These are phyloP conservation scores for Pilophorus perplexus DNA, from an alignment of 2,888 invertebrate genomes.

Conservation along the genomic window DNA sequence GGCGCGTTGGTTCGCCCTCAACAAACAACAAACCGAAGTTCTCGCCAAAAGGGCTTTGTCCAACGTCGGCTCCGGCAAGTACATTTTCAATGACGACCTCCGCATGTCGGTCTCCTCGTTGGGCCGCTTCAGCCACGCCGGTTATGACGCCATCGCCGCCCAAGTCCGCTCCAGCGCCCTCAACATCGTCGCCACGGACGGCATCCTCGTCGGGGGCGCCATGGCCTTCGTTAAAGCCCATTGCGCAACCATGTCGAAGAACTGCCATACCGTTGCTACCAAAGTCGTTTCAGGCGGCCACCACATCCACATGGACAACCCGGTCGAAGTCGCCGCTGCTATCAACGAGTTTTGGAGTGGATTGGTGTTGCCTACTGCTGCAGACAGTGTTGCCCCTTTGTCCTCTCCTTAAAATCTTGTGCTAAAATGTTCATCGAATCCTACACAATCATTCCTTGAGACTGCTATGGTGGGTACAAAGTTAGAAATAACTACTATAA, in stretches of 20 bases:
- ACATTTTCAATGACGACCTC: conserved; percentile 22
- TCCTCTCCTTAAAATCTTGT: too few relatives aligned
- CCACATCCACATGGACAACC: conserved; percentile 70
- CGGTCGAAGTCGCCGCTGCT: conserved; percentile 59
- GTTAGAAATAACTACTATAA: too few relatives aligned
- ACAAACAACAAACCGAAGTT: background rate
- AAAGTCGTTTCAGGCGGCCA: conserved; percentile 63
- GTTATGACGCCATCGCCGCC: background rate
- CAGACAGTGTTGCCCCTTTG: too few relatives aligned
- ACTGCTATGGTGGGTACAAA: too few relatives aligned
- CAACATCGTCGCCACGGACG: conserved; percentile 13
- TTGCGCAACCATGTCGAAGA: conserved; percentile 1
- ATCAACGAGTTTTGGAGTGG: conserved; percentile 61
- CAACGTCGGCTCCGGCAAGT: conserved; percentile 19
- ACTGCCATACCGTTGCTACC: background rate
- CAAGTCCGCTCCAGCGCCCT: conserved; percentile 14
- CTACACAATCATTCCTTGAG: too few relatives aligned
- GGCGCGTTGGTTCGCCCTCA: background rate
- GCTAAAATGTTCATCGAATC: too few relatives aligned
- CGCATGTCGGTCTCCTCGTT: conserved; percentile 14
- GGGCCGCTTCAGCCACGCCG: background rate
- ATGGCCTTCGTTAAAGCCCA: conserved; percentile 8
- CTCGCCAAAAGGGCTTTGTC: conserved; percentile 10
- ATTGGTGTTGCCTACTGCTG: too few relatives aligned
- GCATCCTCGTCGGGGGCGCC: conserved; percentile 9